These are phyloP conservation scores for Oligia latruncula DNA, from an alignment of 2,888 invertebrate species.

Conservation along the genomic window DNA sequence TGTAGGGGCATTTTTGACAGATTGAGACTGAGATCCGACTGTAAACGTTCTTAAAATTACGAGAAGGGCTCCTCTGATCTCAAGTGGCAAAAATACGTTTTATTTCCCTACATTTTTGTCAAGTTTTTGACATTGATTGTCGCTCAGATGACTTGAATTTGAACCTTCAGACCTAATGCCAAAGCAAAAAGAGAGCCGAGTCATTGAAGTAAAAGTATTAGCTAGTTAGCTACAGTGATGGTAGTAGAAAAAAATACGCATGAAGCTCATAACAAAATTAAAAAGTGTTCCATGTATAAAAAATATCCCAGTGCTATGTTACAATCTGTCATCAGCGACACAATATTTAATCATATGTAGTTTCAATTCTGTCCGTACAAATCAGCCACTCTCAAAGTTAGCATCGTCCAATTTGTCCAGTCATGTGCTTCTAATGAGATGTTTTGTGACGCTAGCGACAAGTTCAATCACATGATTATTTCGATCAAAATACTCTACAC, in stretches of 20 bases:
- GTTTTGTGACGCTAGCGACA: constrained; percentile 48
- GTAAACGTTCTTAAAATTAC: no score
- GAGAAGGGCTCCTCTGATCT: no score
- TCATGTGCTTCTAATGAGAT: constrained; percentile 62
- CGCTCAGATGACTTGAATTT: neutral
- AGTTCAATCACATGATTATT: constrained; percentile 59
- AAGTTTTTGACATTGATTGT: neutral
- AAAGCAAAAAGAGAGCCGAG: neutral
- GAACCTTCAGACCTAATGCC: neutral
- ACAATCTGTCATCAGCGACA: constrained; percentile 37
- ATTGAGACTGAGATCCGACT: no score
- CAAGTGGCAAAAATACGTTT: no score
- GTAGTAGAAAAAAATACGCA: no score
- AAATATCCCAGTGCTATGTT: constrained; percentile 8
- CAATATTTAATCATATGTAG: constrained; percentile 48
- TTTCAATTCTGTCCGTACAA: constrained; percentile 55
- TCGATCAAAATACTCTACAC: constrained; percentile 61
- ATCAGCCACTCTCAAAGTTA: constrained; percentile 51
- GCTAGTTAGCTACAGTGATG: neutral
- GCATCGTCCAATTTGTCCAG: constrained; percentile 53
- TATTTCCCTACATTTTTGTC: neutral
- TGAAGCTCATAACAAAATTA: neutral
- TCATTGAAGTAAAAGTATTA: neutral
- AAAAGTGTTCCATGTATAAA: neutral
- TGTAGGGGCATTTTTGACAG: no score